Base-by-base conservation (phyloP, 2,113 vertebrate species). In the Crotalus horridus region DNA sequence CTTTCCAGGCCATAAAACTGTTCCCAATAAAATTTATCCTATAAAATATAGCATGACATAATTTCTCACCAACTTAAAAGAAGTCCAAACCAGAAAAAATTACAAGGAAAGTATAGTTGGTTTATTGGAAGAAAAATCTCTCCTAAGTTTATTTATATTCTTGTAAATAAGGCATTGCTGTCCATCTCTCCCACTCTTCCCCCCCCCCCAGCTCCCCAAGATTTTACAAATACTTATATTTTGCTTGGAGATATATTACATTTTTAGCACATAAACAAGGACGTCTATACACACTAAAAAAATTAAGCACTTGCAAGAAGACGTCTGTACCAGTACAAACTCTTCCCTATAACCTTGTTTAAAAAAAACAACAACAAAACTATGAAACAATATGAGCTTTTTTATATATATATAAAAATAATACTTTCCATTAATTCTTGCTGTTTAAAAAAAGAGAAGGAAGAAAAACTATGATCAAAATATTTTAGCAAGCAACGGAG, bases 191-290 rank as follows among this genome's bases (percentile, higher is more conserved):
- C 33, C 10, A 86, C 54, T 59, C 33, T 91, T 91, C 29, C 33
- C 29, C 12, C 39, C n/a, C 54, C 69, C 85, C 11, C 53, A 39
- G 3, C 48, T 51, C 2, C 61, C 10, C 26, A 46, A 61, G 17
- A 88, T 89, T 94, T n/a, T 88, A 93, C 91, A 93, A 93, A 95
- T 89, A 94, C 58, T 88, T 92, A 93, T 88, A 46, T 91, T 94
- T 93, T 94, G 86, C 92, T 55, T 4, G 24, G 43, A 87, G 95
- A 96, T 96, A 94, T 96, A 95, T 96, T 96, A 96, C 90, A 91
- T 94, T 94, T 95, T 43, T 90, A 94, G 88, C 64, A 24, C 17
- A 53, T 94, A 93, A 93, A 94, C 85, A 55, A 23, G 24, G 58
- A 53, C 88, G 94, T 88, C 58, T 93, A 64, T 55, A 89, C 5